Evolutionary conservation across 2,888 invertebrate species (phyloP), one percentile per base, ranked within the genome.

Genomic region (Ommatoiulus sabulosus): DNA sequence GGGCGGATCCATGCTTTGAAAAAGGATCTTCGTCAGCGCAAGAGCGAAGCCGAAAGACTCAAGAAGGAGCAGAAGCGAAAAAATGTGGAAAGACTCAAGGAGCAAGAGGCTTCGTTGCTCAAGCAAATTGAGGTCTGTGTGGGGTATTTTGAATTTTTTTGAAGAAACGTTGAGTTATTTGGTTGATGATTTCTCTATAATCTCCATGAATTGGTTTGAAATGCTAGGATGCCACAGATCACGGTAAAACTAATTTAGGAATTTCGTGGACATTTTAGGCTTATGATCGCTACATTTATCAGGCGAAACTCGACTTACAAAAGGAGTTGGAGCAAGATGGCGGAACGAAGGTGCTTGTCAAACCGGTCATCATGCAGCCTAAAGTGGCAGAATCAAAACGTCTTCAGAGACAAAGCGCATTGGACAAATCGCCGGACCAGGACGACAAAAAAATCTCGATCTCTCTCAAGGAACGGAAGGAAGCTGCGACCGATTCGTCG

Each of bases 281-380:
- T n/a, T 92, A 92, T 88, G 92, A 92, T 89, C 91, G 91, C 89
- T 92, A 91, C 90, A 93, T 93, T 63, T 89, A 90, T 6, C 92
- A 92, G 90, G 90, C 92, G 10, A 91, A 91, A 89, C 89, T 90
- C 7, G 92, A 93, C 80, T 90, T 93, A 17, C 92, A 93, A 89
- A 92, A 92, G 52, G 93, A 93, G 88, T 91, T 92, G 89, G 92
- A 93, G 89, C 85, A 85, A n/a, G 90, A 91, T 44, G 91, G 91
- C 84, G 90, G 89, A 6, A 90, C 91, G 48, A 89, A 91, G 24
- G 90, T 91, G 20, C 20, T 24, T 10, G 92, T 93, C 0, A 92
- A 92, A 87, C 93, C 93, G 7, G 92, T 93, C 91, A 93, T 93
- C 88, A 93, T 93, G 90, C 92, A 93, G 89, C 93, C 93, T 80